phyloP scores from a whole-genome alignment of 2,888 invertebrate genomes.

The Exephanes ischioxanthus region DNA sequence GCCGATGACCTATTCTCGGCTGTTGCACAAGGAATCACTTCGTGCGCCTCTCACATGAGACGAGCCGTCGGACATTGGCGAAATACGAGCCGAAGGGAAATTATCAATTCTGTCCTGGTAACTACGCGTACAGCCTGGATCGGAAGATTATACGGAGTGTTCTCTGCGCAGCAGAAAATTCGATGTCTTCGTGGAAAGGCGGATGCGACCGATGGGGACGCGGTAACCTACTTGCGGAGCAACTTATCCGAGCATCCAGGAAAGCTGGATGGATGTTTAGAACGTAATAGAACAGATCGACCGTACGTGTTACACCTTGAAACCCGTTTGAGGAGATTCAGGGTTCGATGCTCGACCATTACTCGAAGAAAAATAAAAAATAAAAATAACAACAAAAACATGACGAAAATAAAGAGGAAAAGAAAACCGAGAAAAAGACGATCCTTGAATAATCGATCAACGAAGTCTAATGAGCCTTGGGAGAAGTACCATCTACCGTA shows the following conservation, averaged over 20 bases:
- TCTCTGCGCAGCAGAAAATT: constrained; percentile 59
- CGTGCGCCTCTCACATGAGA: not conserved
- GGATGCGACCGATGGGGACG: constrained; percentile 69
- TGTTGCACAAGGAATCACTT: not conserved
- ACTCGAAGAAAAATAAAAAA: not conserved
- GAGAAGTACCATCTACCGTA: constrained; percentile 50
- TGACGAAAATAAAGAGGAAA: too few species aligned
- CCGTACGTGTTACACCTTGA: constrained; percentile 26
- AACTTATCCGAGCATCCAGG: constrained; percentile 70
- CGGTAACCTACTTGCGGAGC: constrained; percentile 76
- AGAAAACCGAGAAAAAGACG: too few species aligned
- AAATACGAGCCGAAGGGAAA: not conserved
- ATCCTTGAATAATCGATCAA: not conserved
- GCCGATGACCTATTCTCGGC: not conserved
- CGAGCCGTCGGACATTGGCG: not conserved
- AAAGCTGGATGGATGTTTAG: constrained; percentile 72
- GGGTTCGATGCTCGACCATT: constrained; percentile 43
- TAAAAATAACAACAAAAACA: not conserved
- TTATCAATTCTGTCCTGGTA: not conserved
- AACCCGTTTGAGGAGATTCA: constrained; percentile 32
- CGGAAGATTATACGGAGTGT: constrained; percentile 26
- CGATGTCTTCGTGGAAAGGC: constrained; percentile 66
- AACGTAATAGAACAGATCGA: constrained; percentile 23
- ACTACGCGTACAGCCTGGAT: not conserved
- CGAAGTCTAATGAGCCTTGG: constrained; percentile 20